Evolutionary conservation across 2,888 invertebrate species (phyloP), one percentile per base, ranked within the genome.

Genomic region (Salpingus planirostris): DNA sequence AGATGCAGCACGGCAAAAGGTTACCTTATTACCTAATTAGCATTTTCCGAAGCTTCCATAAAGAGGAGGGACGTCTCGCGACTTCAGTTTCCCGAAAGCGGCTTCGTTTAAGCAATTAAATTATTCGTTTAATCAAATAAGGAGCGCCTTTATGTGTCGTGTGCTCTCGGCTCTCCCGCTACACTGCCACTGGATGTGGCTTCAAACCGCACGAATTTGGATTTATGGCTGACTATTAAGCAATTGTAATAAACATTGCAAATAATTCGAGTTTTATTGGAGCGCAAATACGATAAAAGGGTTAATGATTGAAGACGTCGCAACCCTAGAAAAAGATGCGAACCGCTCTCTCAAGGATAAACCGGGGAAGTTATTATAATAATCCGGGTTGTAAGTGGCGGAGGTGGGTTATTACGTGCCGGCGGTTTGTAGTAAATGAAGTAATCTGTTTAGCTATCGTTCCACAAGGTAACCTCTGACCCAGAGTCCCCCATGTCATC

Each of bases 401-500:
- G n/a, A n/a, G n/a, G n/a, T n/a, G n/a, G n/a, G n/a, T n/a, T n/a
- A n/a, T n/a, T n/a, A n/a, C n/a, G n/a, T n/a, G n/a, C n/a, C n/a
- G n/a, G n/a, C n/a, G n/a, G n/a, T n/a, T 18, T 4, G 31, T 10
- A 27, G 40, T 39, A 41, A 42, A 44, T 41, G 42, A 44, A 38
- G 37, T 49, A 49, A 51, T 51, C 48, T 46, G 45, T 49, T 48
- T 50, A 50, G 48, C 33, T 43, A 46, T 44, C 41, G 45, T 49
- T 49, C 49, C 44, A 41, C 36, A 42, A 44, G 40, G 44, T 43
- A 42, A 38, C 40, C 40, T 46, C 41, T 39, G 41, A 42, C 48
- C 48, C 49, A 40, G 38, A 45, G 44, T 48, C 51, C 51, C 51
- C 43, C 36, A 50, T 43, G 51, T 51, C 51, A 51, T 51, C 51